phyloP scores from a whole-genome alignment of 2,113 vertebrate genomes.

The Setophaga petechia region DNA sequence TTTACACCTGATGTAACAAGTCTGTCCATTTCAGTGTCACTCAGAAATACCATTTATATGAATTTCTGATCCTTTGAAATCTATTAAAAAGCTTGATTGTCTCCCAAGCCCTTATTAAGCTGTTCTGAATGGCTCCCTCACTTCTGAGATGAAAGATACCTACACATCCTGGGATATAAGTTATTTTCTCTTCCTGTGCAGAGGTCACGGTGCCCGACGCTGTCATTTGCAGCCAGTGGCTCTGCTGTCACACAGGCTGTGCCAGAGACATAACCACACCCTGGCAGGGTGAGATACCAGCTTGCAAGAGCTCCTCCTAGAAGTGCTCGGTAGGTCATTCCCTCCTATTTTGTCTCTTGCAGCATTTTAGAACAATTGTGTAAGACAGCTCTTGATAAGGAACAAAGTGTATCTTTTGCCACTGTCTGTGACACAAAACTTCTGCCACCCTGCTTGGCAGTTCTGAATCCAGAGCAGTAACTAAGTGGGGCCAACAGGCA shows the following conservation, averaged over 20 bases:
- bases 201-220: not conserved
- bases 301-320: not conserved
- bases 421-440: not conserved
- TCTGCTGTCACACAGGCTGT: not conserved
- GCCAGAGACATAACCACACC: not conserved
- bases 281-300: not conserved
- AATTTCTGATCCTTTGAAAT: not conserved
- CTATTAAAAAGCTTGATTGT: not conserved
- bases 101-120: not conserved
- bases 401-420: not conserved
- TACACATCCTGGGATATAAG: not conserved
- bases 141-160: not conserved
- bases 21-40: not conserved
- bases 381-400: not conserved
- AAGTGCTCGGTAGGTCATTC: not conserved
- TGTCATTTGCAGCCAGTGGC: not conserved
- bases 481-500: not conserved
- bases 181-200: not conserved
- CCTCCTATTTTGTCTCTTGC: not conserved
- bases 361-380: not conserved
- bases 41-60: not conserved
- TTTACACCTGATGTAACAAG: not conserved
- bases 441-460: not conserved
- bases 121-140: not conserved
- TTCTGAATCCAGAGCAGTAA: not conserved